Percentiles rank a stretch among this genome's conserved stretches.
phyloP scores from a whole-genome alignment of 2,113 vertebrate species.

The Turdus rufiventris region DNA sequence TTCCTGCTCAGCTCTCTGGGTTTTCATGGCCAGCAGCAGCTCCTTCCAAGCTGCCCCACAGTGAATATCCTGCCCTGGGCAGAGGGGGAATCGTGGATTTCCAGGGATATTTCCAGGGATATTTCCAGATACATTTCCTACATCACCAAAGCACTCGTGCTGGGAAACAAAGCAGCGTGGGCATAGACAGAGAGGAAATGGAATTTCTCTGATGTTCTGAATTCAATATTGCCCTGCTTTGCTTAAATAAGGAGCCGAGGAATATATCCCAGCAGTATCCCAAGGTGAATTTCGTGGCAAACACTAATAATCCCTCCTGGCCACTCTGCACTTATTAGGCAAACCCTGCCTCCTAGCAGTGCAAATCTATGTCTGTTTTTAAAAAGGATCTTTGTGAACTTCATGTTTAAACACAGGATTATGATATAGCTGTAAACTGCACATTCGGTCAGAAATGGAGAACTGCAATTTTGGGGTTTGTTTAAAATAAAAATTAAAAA shows the following conservation, averaged over 20 bases:
- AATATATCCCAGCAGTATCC: constrained; percentile 62
- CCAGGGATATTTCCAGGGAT: neutral
- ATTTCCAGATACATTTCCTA: neutral
- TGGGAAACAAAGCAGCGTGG: neutral
- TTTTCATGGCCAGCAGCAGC: neutral
- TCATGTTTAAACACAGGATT: neutral
- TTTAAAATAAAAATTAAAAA: neutral
- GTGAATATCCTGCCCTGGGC: neutral
- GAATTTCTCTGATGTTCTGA: constrained; percentile 8
- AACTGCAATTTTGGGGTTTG: neutral
- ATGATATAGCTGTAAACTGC: neutral
- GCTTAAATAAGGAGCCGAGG: constrained; percentile 60
- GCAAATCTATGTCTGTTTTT: constrained; percentile 41
- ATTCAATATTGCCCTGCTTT: constrained; percentile 12
- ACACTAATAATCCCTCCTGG: constrained; percentile 67
- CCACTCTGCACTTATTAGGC: constrained; percentile 67
- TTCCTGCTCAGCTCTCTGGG: neutral
- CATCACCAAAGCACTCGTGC: fast-evolving
- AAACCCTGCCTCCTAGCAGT: constrained; percentile 63
- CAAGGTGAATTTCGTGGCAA: constrained; percentile 73
- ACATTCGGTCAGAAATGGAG: neutral
- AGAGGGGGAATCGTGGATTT: neutral
- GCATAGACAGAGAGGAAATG: neutral
- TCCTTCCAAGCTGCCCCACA: neutral
- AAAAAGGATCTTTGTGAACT: constrained; percentile 37